Evolutionary conservation across 2,797 vertebrate genomes (phyloP).

Genomic region (Acipenser ruthenus): DNA sequence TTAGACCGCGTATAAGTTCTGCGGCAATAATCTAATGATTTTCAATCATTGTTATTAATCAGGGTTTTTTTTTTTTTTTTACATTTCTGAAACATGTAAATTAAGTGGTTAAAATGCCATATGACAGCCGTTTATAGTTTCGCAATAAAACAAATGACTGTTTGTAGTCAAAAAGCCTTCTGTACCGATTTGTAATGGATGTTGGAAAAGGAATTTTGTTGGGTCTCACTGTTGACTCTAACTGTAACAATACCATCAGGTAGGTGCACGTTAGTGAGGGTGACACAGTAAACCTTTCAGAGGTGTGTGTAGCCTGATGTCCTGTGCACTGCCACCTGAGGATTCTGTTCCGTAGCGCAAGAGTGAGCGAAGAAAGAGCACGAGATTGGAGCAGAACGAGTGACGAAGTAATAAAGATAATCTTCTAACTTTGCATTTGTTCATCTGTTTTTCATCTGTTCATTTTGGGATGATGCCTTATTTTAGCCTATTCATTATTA

Average conservation of each 20-base stretch:
- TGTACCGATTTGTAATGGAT: slow-evolving; percentile 20
- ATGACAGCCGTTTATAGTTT: neutral
- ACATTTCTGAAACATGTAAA: slow-evolving; percentile 19
- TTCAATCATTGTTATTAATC: too few species aligned
- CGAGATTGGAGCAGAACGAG: slow-evolving; percentile 7
- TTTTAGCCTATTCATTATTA: neutral
- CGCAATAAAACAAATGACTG: neutral
- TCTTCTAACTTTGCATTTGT: neutral
- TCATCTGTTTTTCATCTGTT: neutral
- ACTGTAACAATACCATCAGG: slow-evolving; percentile 37
- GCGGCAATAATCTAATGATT: neutral
- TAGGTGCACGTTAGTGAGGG: slow-evolving; percentile 75
- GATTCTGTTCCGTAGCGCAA: slow-evolving; percentile 46
- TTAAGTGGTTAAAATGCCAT: slow-evolving; percentile 12
- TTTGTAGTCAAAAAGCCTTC: neutral
- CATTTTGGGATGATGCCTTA: neutral
- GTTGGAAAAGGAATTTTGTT: slow-evolving; percentile 15
- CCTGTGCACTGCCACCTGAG: slow-evolving; percentile 50
- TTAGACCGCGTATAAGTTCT: slow-evolving; percentile 75
- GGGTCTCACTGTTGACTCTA: slow-evolving; percentile 30
- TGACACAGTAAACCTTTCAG: slow-evolving; percentile 78
- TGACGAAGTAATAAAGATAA: too few species aligned
- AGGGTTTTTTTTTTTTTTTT: neutral
- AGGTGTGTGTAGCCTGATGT: slow-evolving; percentile 82
- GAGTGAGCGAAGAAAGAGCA: slow-evolving; percentile 31